phyloP scores from a whole-genome alignment of 2,113 vertebrate species.

The Centropus unirufus region DNA sequence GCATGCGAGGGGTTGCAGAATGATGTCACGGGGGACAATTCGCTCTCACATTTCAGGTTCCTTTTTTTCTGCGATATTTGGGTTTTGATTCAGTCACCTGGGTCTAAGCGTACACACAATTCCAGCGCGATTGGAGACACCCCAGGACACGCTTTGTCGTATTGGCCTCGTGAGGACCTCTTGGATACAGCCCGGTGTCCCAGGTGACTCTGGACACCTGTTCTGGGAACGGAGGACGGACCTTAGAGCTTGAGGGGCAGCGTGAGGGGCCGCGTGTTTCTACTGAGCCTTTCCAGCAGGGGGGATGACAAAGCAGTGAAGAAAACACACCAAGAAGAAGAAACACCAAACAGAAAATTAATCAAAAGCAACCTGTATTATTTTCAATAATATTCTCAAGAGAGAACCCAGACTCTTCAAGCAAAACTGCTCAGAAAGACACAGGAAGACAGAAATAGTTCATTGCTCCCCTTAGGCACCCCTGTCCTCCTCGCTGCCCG shows the following conservation, averaged over 20 bases:
- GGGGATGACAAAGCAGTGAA: background rate
- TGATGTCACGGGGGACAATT: background rate
- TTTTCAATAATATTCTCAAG: background rate
- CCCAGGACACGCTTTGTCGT: accelerated
- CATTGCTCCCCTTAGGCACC: background rate
- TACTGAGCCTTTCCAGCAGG: background rate
- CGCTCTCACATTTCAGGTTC: background rate
- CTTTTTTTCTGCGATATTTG: background rate
- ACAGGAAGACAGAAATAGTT: background rate
- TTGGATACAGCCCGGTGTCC: background rate
- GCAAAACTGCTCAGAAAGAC: background rate
- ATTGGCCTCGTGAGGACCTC: background rate
- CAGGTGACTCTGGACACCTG: background rate
- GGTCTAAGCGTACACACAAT: background rate
- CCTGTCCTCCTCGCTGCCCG: background rate
- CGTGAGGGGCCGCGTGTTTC: background rate
- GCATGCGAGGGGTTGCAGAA: background rate
- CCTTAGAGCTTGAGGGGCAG: background rate
- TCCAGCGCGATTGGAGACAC: background rate
- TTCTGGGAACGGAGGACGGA: background rate
- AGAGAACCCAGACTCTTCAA: background rate
- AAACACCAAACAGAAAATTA: background rate
- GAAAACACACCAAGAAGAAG: background rate
- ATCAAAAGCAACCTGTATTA: background rate
- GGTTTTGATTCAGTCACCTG: background rate